phyloP scores from a whole-genome alignment of 2,113 vertebrate genomes.

The Pomatorhinus ruficollis region DNA sequence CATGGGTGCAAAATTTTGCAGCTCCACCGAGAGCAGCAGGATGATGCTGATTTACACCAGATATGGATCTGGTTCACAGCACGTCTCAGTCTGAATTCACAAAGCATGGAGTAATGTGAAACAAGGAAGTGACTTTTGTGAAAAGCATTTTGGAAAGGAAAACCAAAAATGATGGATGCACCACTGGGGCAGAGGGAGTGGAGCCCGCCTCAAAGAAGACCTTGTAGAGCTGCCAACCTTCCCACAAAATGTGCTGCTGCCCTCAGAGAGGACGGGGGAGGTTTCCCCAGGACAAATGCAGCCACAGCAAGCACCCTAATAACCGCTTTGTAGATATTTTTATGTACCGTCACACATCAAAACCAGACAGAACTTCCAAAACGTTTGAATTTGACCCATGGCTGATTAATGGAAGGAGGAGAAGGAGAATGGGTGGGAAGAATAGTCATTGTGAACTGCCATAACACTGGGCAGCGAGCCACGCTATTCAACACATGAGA shows the following conservation, averaged over 20 bases:
- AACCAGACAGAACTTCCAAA: slow-evolving; percentile 43
- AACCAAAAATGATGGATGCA: slow-evolving; percentile 68
- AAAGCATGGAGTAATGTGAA: slow-evolving; percentile 60
- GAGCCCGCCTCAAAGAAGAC: slow-evolving; percentile 41
- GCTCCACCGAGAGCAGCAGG: slow-evolving; percentile 13
- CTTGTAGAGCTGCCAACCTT: slow-evolving; percentile 64
- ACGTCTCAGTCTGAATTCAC: slow-evolving; percentile 47
- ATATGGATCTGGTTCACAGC: neutral
- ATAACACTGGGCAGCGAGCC: slow-evolving; percentile 52
- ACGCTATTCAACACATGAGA: slow-evolving; percentile 57
- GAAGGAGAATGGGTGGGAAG: slow-evolving; percentile 61
- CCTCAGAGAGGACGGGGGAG: slow-evolving; percentile 4
- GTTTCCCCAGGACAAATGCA: slow-evolving; percentile 54
- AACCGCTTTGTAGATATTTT: slow-evolving; percentile 53
- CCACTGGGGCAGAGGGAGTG: slow-evolving; percentile 61
- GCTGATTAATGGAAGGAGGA: slow-evolving; percentile 56
- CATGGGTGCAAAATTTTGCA: neutral
- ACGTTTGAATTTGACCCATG: slow-evolving; percentile 54
- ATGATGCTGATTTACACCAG: slow-evolving; percentile 55
- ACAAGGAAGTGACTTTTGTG: slow-evolving; percentile 69
- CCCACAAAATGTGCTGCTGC: slow-evolving; percentile 50
- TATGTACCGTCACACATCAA: slow-evolving; percentile 35
- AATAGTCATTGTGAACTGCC: slow-evolving; percentile 62
- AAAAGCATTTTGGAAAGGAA: slow-evolving; percentile 70
- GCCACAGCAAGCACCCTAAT: slow-evolving; percentile 43